Conservation (phyloP, 2,113 vertebrate species). For the Entelurus aequoreus region DNA sequence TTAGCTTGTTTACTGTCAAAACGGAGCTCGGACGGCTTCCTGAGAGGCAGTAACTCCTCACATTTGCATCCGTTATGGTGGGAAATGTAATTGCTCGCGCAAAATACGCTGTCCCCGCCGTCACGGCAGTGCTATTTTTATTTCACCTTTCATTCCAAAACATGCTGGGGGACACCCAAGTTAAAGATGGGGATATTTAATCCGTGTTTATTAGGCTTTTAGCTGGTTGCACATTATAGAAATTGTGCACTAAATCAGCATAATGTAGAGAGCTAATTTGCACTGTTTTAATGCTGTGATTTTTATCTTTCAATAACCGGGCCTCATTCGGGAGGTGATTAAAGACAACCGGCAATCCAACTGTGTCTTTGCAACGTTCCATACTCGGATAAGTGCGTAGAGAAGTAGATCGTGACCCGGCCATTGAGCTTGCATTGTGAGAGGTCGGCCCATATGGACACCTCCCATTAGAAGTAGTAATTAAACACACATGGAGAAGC, state of each 20-base stretch:
- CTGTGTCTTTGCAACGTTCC: neutral
- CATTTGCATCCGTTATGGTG: constrained; percentile 36
- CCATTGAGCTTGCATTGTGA: neutral
- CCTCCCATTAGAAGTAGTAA: neutral
- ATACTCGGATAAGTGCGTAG: neutral
- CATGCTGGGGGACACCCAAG: neutral
- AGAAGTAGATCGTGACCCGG: neutral
- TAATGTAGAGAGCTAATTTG: neutral
- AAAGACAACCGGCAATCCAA: neutral
- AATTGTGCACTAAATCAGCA: neutral
- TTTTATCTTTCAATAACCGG: constrained; percentile 10
- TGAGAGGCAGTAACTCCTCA: constrained; percentile 38
- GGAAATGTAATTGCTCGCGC: constrained; percentile 39
- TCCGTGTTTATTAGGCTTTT: neutral
- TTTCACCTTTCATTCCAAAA: constrained; percentile 2
- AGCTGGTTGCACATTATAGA: neutral
- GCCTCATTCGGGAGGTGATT: neutral
- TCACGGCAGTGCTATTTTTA: neutral
- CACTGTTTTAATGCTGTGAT: neutral
- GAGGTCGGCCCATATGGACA: neutral
- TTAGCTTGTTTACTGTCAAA: constrained; percentile 64
- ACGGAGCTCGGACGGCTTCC: constrained; percentile 38
- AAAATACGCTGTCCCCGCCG: constrained; percentile 28
- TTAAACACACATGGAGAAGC: neutral
- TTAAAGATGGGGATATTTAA: neutral